Percentiles rank a stretch among this genome's conserved stretches.
Conservation (phyloP, 2,888 invertebrate species). For the Drosophila paranaensis region DNA sequence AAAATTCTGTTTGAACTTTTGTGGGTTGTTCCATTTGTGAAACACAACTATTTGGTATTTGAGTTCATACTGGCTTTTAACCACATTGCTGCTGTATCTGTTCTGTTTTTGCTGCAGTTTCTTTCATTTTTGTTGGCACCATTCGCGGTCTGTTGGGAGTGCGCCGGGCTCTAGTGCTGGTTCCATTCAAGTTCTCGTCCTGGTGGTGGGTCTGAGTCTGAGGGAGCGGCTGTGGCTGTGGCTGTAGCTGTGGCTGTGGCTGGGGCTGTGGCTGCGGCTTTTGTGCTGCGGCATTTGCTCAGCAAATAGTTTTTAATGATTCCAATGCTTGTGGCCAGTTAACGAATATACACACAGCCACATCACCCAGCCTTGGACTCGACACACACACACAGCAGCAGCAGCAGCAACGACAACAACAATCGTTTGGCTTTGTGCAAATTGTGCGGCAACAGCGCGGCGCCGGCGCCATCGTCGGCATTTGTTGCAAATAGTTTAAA, state of each 20-base stretch:
- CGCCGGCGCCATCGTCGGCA: slow-evolving; percentile 24
- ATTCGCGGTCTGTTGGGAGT: slow-evolving; percentile 11
- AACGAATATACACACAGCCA: slow-evolving; percentile 17
- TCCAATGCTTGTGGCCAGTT: slow-evolving; percentile 66
- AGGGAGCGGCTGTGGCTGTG: slow-evolving; percentile 10
- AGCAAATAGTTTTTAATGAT: slow-evolving; percentile 78
- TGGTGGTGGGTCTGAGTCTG: slow-evolving; percentile 5
- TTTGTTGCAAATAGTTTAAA: slow-evolving; percentile 63
- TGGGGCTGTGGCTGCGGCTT: slow-evolving; percentile 39
- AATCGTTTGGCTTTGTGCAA: slow-evolving; percentile 62
- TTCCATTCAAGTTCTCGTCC: neutral
- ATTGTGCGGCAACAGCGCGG: slow-evolving; percentile 35
- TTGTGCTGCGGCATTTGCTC: slow-evolving; percentile 70
- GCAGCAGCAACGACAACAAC: slow-evolving; percentile 14
- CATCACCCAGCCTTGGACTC: neutral
- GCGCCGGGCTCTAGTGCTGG: neutral
- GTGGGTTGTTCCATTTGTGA: slow-evolving; percentile 1
- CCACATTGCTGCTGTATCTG: slow-evolving; percentile 26
- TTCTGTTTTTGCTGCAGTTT: slow-evolving; percentile 9
- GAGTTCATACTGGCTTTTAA: slow-evolving; percentile 14
- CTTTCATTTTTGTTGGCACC: slow-evolving; percentile 26
- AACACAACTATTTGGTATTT: slow-evolving; percentile 23
- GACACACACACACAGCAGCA: slow-evolving; percentile 6
- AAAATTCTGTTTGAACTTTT: neutral
- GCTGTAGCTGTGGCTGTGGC: slow-evolving; percentile 33